Percentiles rank a stretch among this genome's conserved stretches.
Evolutionary conservation across 1,140 invertebrate species (phyloP).

Genomic region (Dendroctonus ponderosae): DNA sequence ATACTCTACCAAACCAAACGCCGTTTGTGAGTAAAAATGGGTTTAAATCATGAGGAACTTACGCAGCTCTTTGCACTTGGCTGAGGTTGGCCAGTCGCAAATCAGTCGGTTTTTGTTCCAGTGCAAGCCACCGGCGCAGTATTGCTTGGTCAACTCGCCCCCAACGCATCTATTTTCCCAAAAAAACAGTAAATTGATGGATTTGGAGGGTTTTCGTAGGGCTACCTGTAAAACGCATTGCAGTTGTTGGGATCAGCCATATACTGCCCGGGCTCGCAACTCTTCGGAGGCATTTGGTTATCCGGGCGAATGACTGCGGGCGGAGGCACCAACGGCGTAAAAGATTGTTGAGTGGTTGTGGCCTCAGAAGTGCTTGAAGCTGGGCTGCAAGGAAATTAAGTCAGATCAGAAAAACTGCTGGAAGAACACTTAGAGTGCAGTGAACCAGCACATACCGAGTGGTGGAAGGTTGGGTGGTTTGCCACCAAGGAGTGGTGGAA

Average conservation of each 20-base stretch:
- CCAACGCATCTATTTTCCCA: conserved; percentile 60
- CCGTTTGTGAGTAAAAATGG: not conserved
- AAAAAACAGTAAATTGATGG: not conserved
- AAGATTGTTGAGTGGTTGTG: not conserved
- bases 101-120: conserved; percentile 67
- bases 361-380: too few relatives aligned
- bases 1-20: conserved; percentile 9
- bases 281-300: conserved; percentile 37
- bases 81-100: conserved; percentile 77
- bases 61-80: conserved; percentile 61
- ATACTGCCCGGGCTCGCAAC: conserved; percentile 66
- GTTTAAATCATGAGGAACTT: conserved; percentile 6
- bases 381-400: too few relatives aligned
- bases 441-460: too few relatives aligned
- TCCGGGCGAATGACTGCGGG: conserved; percentile 51
- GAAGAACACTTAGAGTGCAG: too few relatives aligned
- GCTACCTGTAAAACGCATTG: conserved; percentile 62
- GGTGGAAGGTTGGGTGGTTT: conserved; percentile 25
- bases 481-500: conserved; percentile 26
- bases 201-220: not conserved
- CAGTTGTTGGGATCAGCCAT: conserved; percentile 67
- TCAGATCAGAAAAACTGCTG: too few relatives aligned
- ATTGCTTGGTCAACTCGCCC: conserved; percentile 65
- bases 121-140: conserved; percentile 76
- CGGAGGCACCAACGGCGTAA: conserved; percentile 46